Evolutionary conservation across 2,888 invertebrate genomes (phyloP).

Genomic region (Esperia sulphurella): DNA sequence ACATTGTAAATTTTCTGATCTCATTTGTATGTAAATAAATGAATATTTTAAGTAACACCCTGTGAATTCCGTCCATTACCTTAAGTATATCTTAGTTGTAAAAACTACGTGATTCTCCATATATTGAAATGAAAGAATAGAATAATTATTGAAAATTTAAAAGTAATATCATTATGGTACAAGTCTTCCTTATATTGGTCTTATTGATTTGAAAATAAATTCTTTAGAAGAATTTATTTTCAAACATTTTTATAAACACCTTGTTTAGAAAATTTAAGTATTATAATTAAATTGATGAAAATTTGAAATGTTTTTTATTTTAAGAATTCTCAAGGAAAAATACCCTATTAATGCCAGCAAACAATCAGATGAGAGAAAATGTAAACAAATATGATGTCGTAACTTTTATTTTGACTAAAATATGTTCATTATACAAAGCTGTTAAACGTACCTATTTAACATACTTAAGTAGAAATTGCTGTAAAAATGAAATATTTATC

Average conservation of each 20-base stretch:
- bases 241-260: constrained; percentile 9
- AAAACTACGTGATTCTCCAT: background rate
- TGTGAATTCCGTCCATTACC: constrained; percentile 39
- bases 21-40: constrained; percentile 65
- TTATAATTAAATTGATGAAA: constrained; percentile 16
- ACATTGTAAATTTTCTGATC: constrained; percentile 70
- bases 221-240: constrained; percentile 15
- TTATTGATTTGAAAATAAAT: constrained; percentile 1
- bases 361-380: too few relatives aligned
- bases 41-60: constrained; percentile 27
- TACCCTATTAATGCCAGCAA: too few relatives aligned
- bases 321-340: background rate
- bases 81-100: background rate
- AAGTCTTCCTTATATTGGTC: constrained; percentile 7
- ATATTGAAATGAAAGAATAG: background rate
- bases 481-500: too few relatives aligned
- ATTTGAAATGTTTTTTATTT: constrained; percentile 8
- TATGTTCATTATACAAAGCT: too few relatives aligned
- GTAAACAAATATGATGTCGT: too few relatives aligned
- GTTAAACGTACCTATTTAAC: too few relatives aligned
- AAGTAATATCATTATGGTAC: background rate
- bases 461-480: too few relatives aligned
- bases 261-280: constrained; percentile 3
- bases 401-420: too few relatives aligned
- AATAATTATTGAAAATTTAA: background rate